Evolutionary conservation across 2,888 invertebrate genomes (phyloP), one percentile per base, ranked within the genome.

Genomic region (Acleris laterana): DNA sequence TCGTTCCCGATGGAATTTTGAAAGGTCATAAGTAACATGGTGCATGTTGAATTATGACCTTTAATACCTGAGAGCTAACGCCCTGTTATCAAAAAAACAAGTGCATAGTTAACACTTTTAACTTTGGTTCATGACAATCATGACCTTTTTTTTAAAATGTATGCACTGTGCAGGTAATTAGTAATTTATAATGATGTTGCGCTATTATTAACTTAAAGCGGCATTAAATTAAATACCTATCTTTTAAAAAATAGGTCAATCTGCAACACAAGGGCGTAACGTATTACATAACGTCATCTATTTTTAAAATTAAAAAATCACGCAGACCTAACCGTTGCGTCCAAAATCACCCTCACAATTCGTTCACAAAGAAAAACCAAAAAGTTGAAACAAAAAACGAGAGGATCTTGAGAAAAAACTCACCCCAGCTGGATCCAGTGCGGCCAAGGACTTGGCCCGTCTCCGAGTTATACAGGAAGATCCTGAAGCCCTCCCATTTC

Each of bases 351-450:
- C 7, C 17, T 46, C 46, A n/a, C 11, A 46, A 6, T 25, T 17
- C 20, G 3, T 20, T 49, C 32, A 32, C 32, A 9, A 32, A 9
- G 32, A 53, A 50, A 62, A 55, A 55, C 46, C 38, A 38, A 38
- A 56, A 5, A 2, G 52, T 55, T n/a, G n/a, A n/a, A n/a, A n/a
- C n/a, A n/a, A n/a, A n/a, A n/a, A n/a, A n/a, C n/a, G n/a, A n/a
- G n/a, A n/a, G n/a, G n/a, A n/a, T n/a, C n/a, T n/a, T n/a, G n/a
- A n/a, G n/a, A n/a, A 28, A 71, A 70, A 61, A 96, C 98, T 97
- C 87, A 98, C 98, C 97, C 99, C 99, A 99, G 93, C 98, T 98
- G 83, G 96, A 94, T 78, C 97, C 98, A 71, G 98, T 98, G 79
- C 98, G 95, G 78, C 98, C 98, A 78, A 98, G 94, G 88, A 98